Conservation (phyloP, 2,888 invertebrate species). For the Machimus atricapillus region DNA sequence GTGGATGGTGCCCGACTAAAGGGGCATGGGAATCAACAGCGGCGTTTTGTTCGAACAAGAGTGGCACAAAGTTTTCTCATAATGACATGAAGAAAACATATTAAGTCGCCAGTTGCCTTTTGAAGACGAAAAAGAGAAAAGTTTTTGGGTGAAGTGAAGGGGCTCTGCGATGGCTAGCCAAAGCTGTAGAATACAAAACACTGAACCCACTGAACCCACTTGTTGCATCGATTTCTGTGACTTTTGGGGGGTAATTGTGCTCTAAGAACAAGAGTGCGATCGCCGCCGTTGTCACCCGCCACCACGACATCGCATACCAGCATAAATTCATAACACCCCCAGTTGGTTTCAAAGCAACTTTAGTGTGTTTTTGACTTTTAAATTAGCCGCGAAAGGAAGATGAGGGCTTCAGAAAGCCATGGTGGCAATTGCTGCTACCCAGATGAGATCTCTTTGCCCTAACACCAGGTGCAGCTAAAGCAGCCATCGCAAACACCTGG, state of each 20-base stretch:
- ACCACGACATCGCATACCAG: neutral
- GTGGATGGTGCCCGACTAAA: neutral
- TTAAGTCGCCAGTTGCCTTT: neutral
- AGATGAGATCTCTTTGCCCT: neutral
- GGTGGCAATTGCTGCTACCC: neutral
- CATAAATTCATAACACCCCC: slow-evolving; percentile 6
- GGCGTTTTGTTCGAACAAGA: neutral
- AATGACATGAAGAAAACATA: slow-evolving; percentile 29
- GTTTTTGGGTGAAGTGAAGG: neutral
- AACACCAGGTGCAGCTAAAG: neutral
- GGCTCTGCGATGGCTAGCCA: neutral
- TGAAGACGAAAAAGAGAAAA: neutral
- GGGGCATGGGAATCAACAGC: neutral
- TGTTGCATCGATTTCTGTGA: slow-evolving; percentile 29
- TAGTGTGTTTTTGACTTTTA: slow-evolving; percentile 2
- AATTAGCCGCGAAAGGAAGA: neutral
- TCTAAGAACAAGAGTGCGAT: neutral
- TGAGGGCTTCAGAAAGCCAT: neutral
- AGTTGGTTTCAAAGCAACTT: neutral
- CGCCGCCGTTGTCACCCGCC: neutral
- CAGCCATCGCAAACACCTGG: neutral
- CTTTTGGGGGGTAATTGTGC: neutral
- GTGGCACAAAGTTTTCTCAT: slow-evolving; percentile 7
- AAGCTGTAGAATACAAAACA: slow-evolving; percentile 5
- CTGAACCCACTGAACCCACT: slow-evolving; percentile 12